Evolutionary conservation across 2,113 vertebrate species (phyloP).

Genomic region (Mobula birostris): DNA sequence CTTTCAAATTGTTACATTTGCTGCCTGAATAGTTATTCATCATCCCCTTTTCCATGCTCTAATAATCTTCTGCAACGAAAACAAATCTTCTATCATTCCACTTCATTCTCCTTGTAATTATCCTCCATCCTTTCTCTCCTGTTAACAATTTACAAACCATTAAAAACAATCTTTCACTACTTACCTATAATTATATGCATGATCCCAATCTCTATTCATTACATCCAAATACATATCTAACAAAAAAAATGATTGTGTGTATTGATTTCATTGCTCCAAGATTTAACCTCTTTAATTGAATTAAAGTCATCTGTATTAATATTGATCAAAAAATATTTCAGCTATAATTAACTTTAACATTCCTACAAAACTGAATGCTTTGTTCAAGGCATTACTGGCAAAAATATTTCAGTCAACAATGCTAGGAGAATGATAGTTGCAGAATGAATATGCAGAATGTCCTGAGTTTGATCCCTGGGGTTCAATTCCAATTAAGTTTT

Average conservation of each 20-base stretch:
- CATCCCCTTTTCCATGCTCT: background rate
- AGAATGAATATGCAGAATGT: background rate
- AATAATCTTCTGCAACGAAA: background rate
- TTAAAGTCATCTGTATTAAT: slow-evolving; percentile 5
- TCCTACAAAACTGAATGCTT: background rate
- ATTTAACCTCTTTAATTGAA: slow-evolving; percentile 33
- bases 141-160: background rate
- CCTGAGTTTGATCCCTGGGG: background rate
- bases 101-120: background rate
- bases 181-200: slow-evolving; percentile 6
- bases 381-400: background rate
- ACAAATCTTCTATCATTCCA: background rate
- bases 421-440: background rate
- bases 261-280: background rate
- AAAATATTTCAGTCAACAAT: background rate
- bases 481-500: background rate
- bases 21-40: background rate
- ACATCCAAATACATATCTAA: background rate
- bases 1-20: background rate
- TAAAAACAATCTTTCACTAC: background rate
- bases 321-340: background rate
- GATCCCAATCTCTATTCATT: background rate
- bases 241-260: background rate
- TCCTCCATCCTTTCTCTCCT: background rate
- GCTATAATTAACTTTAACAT: background rate